Evolutionary conservation across 92 coral and sea anemone species (phyloP).

Genomic region (Pocillopora meandrina): DNA sequence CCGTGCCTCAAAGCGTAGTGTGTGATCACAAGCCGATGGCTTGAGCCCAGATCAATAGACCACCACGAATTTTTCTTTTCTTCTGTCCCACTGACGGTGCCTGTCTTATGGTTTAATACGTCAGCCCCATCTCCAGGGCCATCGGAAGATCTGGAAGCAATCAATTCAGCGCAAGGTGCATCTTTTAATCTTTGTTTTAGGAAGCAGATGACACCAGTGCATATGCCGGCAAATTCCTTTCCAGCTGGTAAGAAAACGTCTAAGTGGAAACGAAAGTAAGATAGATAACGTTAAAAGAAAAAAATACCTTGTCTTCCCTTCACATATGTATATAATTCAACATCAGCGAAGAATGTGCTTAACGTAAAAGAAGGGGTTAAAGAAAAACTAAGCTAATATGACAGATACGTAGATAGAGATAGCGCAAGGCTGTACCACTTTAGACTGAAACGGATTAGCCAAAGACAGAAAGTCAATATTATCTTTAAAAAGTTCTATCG

Average conservation of each 20-base stretch:
- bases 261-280: background rate
- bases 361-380: too few relatives aligned
- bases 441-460: too few relatives aligned
- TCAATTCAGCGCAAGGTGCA: background rate
- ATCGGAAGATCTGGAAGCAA: background rate
- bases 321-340: too few relatives aligned
- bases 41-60: conserved; percentile 68
- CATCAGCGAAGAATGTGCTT: too few relatives aligned
- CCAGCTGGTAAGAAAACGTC: background rate
- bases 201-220: background rate
- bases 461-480: too few relatives aligned
- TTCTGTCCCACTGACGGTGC: background rate
- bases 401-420: too few relatives aligned
- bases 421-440: too few relatives aligned
- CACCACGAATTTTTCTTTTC: conserved; percentile 52
- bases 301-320: too few relatives aligned
- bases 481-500: too few relatives aligned
- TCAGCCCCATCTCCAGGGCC: background rate
- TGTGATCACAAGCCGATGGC: conserved; percentile 53
- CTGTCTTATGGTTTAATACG: background rate
- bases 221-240: background rate
- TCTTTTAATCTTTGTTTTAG: background rate
- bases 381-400: too few relatives aligned
- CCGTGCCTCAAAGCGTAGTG: conserved; percentile 77
- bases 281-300: too few relatives aligned